These are phyloP conservation scores for Artemia sinica DNA, from an alignment of 2,888 invertebrate species.

Conservation along the genomic window DNA sequence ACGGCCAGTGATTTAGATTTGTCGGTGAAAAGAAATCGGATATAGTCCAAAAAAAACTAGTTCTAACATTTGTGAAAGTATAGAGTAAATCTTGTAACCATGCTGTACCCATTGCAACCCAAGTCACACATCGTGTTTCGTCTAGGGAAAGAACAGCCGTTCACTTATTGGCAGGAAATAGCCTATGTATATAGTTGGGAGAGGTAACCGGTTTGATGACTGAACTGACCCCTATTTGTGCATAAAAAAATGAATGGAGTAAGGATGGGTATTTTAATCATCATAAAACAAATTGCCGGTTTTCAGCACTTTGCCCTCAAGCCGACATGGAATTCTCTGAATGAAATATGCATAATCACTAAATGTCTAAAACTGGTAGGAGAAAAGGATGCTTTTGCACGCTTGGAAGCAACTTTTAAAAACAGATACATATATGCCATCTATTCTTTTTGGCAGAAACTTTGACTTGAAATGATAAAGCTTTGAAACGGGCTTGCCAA, in stretches of 20 bases:
- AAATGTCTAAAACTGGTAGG: background rate
- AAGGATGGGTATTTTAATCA: slow-evolving; percentile 12
- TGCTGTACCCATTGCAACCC: background rate
- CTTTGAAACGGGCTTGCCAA: too few relatives aligned
- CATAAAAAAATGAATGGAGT: slow-evolving; percentile 9
- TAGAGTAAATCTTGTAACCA: background rate
- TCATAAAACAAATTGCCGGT: background rate
- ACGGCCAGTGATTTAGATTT: too few relatives aligned
- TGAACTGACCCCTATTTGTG: background rate
- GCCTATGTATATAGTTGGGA: background rate
- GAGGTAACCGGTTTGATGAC: slow-evolving; percentile 2
- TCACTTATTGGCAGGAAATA: too few relatives aligned
- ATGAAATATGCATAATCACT: slow-evolving; percentile 3
- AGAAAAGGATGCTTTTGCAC: too few relatives aligned
- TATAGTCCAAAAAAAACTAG: too few relatives aligned
- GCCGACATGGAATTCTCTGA: background rate
- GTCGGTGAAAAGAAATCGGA: too few relatives aligned
- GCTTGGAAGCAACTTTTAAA: too few relatives aligned
- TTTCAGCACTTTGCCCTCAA: slow-evolving; percentile 6
- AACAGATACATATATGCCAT: too few relatives aligned
- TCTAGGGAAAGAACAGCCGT: background rate
- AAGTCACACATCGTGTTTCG: slow-evolving; percentile 2
- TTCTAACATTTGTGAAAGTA: background rate
- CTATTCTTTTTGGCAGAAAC: too few relatives aligned
- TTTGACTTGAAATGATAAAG: too few relatives aligned